Percentiles rank a stretch among this genome's conserved stretches.
Evolutionary conservation across 2,113 vertebrate species (phyloP).

Genomic region (Parus major): DNA sequence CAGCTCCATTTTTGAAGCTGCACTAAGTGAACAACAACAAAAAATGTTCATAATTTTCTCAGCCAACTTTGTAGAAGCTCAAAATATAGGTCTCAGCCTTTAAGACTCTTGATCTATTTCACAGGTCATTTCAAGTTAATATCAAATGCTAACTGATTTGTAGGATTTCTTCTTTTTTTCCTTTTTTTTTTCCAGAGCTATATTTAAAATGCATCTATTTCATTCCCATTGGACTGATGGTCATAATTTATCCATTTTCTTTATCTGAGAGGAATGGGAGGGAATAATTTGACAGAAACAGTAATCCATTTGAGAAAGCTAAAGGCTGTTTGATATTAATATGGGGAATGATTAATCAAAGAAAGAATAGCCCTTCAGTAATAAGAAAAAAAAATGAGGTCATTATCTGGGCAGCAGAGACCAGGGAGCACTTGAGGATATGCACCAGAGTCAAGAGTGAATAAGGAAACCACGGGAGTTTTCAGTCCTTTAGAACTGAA

Average conservation of each 20-base stretch:
- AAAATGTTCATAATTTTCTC: conserved; percentile 10
- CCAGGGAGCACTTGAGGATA: conserved; percentile 54
- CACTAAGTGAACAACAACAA: not conserved
- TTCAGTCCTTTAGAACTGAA: conserved; percentile 12
- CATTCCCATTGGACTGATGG: conserved; percentile 40
- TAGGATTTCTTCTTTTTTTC: not conserved
- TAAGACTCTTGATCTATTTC: conserved; percentile 59
- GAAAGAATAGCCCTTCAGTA: conserved; percentile 40
- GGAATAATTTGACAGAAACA: conserved; percentile 69
- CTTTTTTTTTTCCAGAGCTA: not conserved
- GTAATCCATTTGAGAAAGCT: conserved; percentile 65
- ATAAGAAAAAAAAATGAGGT: conserved; percentile 59
- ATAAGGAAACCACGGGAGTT: not conserved
- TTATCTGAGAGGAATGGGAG: conserved; percentile 56
- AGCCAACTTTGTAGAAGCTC: conserved; percentile 21
- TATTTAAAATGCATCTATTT: conserved; percentile 63
- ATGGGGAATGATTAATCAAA: conserved; percentile 73
- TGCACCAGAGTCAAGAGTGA: not conserved
- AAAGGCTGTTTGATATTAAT: conserved; percentile 72
- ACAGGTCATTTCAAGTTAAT: conserved; percentile 73
- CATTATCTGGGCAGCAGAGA: conserved; percentile 56
- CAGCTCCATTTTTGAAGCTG: conserved; percentile 12
- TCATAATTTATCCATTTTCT: conserved; percentile 73
- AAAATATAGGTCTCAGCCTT: conserved; percentile 41
- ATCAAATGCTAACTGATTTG: conserved; percentile 47